Evolutionary conservation across 1,140 invertebrate species (phyloP).

Genomic region (Lutraria rhynchaena): DNA sequence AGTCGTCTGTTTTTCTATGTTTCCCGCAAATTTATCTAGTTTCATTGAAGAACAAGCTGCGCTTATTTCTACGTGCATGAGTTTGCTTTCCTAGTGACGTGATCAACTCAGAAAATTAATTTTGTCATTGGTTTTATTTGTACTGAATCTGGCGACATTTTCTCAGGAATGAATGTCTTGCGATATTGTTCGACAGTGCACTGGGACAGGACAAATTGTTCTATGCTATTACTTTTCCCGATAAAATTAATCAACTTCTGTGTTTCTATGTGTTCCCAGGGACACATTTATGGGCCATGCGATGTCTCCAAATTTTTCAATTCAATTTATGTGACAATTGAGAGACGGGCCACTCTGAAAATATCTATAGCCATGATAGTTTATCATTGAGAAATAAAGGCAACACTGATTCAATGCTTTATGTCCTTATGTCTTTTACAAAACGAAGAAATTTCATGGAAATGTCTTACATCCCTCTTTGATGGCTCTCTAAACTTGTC

Average conservation of each 20-base stretch:
- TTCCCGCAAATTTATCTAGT: no score
- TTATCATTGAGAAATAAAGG: constrained; percentile 47
- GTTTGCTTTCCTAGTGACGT: not conserved
- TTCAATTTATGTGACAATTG: constrained; percentile 57
- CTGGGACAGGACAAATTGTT: constrained; percentile 52
- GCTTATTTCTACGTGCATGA: not conserved
- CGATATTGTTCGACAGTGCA: constrained; percentile 30
- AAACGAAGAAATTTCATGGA: constrained; percentile 3
- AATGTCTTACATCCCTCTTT: constrained; percentile 32
- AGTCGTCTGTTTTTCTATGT: no score
- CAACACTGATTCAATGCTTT: constrained; percentile 28
- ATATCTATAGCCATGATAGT: constrained; percentile 44
- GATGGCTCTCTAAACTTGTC: constrained; percentile 42
- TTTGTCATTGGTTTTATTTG: constrained; percentile 41
- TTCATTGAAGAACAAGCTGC: no score
- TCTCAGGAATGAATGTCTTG: constrained; percentile 47
- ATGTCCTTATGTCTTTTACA: constrained; percentile 15
- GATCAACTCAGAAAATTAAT: constrained; percentile 35
- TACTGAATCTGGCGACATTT: constrained; percentile 44
- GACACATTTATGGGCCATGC: constrained; percentile 46
- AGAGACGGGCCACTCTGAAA: constrained; percentile 22
- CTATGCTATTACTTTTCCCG: constrained; percentile 46
- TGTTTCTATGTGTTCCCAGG: constrained; percentile 52
- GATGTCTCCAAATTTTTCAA: constrained; percentile 58
- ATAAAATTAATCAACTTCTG: constrained; percentile 57